Base-by-base conservation (phyloP, 2,888 invertebrate species). In the Cabera pusaria region DNA sequence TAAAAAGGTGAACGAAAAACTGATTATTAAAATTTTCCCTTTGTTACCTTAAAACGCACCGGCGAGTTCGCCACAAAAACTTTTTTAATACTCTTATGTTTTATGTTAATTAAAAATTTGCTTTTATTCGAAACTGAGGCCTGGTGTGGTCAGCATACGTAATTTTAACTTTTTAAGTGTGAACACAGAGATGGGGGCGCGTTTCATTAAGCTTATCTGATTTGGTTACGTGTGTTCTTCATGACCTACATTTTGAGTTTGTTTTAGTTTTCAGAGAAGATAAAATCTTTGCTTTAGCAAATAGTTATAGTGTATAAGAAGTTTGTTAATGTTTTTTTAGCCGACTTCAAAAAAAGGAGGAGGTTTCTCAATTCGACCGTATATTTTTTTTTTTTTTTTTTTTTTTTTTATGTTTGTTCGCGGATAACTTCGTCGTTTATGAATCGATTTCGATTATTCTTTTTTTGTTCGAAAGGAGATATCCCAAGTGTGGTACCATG, bases 101-200 rank as follows among this genome's bases (percentile, higher is more conserved):
- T 65, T 64, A 67, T 67, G 70, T 68, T 74, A 72, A 74, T 76
- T 73, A 68, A 68, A 41, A 67, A 64, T 70, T 67, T 66, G 68
- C 61, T 70, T 71, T 66, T 60, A 69, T 72, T 65, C 52, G 60
- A 61, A 55, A 74, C 62, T 56, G 56, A 33, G 54, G 49, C 58
- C 55, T 61, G 62, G 65, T 69, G 66, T 51, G 67, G 65, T 59
- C 52, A 56, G 68, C 62, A 62, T 64, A 66, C 64, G 56, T 63
- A 64, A 67, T 68, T 60, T 71, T 55, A 51, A 64, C 64, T 64
- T 68, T 72, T 67, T 58, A 61, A 66, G 63, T 52, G 58, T 53
- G 58, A 63, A 59, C 57, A 57, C 57, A 59, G 43, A 56, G 49
- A 39, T 21, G 48, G 45, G 34, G 45, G 59, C 56, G 49, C 53